These are phyloP conservation scores for Ophiothrix spiculata DNA, from an alignment of 35 echinoderm and acorn worm species.

Conservation along the genomic window DNA sequence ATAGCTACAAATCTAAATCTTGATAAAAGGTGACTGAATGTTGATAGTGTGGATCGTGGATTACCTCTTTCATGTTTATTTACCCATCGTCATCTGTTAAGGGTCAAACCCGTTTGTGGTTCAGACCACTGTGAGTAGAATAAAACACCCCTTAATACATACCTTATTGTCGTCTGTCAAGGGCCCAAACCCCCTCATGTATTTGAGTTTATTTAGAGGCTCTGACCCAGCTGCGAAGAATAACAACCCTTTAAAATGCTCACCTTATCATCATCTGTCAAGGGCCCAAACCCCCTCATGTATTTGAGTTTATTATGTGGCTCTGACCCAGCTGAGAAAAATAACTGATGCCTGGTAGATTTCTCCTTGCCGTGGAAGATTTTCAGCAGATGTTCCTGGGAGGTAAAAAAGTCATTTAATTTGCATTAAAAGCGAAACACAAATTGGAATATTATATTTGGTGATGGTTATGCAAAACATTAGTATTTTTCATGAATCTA, in stretches of 20 bases:
- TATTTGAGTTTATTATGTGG: neutral
- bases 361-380: neutral
- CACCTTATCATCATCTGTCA: conserved; percentile 6
- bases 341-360: neutral
- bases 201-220: neutral
- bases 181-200: neutral
- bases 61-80: too few relatives aligned
- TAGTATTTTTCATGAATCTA: too few relatives aligned
- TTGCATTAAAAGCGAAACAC: too few relatives aligned
- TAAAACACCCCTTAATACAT: neutral
- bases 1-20: too few relatives aligned
- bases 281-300: neutral
- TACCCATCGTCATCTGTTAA: too few relatives aligned
- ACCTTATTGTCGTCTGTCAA: neutral
- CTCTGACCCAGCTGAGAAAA: neutral
- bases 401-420: too few relatives aligned
- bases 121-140: neutral
- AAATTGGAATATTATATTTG: too few relatives aligned
- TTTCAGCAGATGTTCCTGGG: neutral
- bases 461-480: too few relatives aligned
- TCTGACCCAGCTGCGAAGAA: neutral
- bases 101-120: too few relatives aligned
- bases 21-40: too few relatives aligned
- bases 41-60: too few relatives aligned
- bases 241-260: too few relatives aligned